phyloP scores from a whole-genome alignment of 2,113 vertebrate genomes.

The Lophura nycthemera region DNA sequence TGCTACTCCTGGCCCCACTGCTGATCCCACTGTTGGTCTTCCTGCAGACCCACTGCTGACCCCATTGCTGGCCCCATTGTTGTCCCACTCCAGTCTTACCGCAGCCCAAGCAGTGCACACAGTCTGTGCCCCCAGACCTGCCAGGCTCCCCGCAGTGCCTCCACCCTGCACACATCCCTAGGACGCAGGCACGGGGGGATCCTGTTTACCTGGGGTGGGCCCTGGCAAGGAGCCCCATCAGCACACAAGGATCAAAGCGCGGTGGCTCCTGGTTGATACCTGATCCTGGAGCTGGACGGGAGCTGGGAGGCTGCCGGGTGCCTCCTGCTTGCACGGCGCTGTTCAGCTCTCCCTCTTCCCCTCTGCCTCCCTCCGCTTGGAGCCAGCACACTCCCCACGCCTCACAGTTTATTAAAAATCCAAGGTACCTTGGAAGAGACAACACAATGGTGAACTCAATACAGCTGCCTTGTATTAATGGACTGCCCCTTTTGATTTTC shows the following conservation, averaged over 20 bases:
- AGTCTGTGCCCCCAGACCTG: not conserved
- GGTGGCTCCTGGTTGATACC: not conserved
- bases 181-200: not conserved
- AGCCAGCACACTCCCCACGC: not conserved
- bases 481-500: constrained; percentile 70
- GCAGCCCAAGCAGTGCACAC: not conserved
- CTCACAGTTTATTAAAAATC: constrained; percentile 37
- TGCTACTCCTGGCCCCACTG: too few species aligned
- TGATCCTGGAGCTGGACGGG: constrained; percentile 29
- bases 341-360: not conserved
- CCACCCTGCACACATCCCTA: not conserved
- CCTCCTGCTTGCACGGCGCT: not conserved
- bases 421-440: constrained; percentile 35
- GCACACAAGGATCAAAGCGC: constrained; percentile 49
- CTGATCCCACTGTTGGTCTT: not conserved
- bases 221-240: constrained; percentile 35
- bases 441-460: constrained; percentile 72
- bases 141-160: not conserved
- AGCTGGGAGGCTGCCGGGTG: not conserved
- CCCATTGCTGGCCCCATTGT: not conserved
- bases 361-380: not conserved
- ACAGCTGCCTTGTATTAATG: constrained; percentile 65
- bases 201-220: not conserved
- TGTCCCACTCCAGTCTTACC: not conserved
- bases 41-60: too few species aligned